Evolutionary conservation across 2,113 vertebrate species (phyloP), one percentile per base, ranked within the genome.

Genomic region (Sapajus apella): DNA sequence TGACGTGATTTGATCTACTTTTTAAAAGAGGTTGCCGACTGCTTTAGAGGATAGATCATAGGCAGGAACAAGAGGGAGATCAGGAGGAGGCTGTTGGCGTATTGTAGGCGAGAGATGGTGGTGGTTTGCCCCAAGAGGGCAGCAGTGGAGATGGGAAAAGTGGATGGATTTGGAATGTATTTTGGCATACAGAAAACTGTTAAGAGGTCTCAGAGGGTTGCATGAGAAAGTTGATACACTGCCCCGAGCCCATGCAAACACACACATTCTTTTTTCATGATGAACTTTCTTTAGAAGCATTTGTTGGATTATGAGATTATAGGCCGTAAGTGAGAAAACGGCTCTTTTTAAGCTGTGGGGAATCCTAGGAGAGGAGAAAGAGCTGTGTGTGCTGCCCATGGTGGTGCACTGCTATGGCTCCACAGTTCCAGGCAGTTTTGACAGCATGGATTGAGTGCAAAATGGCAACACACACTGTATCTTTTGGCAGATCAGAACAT

Each of bases 401-500:
- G 47, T 21, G 5, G 43, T 6, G 0, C 12, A 0, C 40, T 32
- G 82, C 64, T 43, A 0, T 18, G 23, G 6, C 21, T 47, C 81
- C 91, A 25, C 66, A 68, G 79, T 32, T 97, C 8, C 32, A 32
- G 73, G 13, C 52, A 13, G 87, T 73, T 97, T 96, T 95, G 88
- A 76, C 23, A 70, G 70, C 1, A 13, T 75, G 12, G n/a, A 21
- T 92, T 94, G 35, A 45, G 56, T 58, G 43, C 21, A 52, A 50
- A 83, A 72, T 8, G 68, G 21, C 73, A 86, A 7, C 30, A 45
- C 27, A 72, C 55, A 40, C 20, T 68, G 37, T 94, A 35, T 80
- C 32, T 94, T 96, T 95, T 95, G 70, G 61, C 91, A 94, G 91
- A 56, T 95, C 61, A 89, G 84, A 97, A 10, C 92, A 17, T 92